phyloP scores from a whole-genome alignment of 2,113 vertebrate species.

The Ramphastos sulfuratus region DNA sequence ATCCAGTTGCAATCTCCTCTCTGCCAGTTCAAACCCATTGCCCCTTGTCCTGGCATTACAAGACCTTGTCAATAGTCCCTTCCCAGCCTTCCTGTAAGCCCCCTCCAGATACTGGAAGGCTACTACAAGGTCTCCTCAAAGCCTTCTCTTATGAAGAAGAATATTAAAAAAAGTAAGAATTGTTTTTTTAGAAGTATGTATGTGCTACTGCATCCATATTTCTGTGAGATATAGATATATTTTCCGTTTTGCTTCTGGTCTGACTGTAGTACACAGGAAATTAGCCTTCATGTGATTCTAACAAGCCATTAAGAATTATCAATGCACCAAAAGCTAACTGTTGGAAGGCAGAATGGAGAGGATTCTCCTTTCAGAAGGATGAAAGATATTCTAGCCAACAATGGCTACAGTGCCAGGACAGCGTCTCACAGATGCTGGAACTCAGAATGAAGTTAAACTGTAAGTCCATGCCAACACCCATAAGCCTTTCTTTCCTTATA shows the following conservation, averaged over 20 bases:
- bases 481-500: background rate
- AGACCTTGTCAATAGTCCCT: too few relatives aligned
- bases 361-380: background rate
- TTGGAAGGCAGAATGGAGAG: background rate
- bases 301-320: background rate
- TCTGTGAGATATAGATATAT: background rate
- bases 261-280: background rate
- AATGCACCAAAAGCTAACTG: background rate
- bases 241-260: background rate
- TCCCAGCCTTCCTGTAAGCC: too few relatives aligned
- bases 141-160: too few relatives aligned
- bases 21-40: too few relatives aligned
- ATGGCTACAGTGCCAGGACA: background rate
- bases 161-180: too few relatives aligned
- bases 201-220: rapidly evolving
- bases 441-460: background rate
- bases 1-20: too few relatives aligned
- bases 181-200: too few relatives aligned
- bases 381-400: background rate
- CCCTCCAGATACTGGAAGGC: too few relatives aligned
- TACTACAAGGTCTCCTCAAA: too few relatives aligned
- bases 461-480: background rate
- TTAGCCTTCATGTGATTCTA: rapidly evolving
- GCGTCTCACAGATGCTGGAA: background rate
- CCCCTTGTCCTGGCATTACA: too few relatives aligned